Base-by-base conservation (phyloP, 2,797 vertebrate species). In the Anguilla pacifica region DNA sequence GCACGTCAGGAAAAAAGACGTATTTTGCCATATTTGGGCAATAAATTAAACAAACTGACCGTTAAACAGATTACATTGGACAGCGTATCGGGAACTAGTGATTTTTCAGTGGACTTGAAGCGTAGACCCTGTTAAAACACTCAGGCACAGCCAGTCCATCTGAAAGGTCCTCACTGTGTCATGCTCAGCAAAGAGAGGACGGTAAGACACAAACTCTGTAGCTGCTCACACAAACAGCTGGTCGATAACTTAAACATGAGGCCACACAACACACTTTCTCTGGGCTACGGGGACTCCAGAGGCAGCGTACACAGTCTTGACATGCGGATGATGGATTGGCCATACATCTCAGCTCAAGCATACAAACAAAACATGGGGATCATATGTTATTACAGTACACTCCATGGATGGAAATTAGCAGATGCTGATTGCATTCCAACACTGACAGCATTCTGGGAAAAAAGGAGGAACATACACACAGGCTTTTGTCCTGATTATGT, bases 141-240 rank as follows among this genome's bases (percentile, higher is more conserved):
- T 93, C 90, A 94, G 92, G 87, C 84, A 87, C 88, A 59, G 86
- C 39, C 89, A 85, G 86, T 88, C 89, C 35, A 85, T n/a, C 90
- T 90, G 2, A 86, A 91, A 61, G 83, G 89, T 85, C 64, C 86
- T 1, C 22, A 84, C 88, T 85, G 57, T 92, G 88, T 93, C 92
- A 91, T 90, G 91, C 89, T 94, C 94, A 91, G 53, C 87, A 87
- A 72, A 90, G 70, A 84, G 11, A 82, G 39, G 51, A 19, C 1
- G 3, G 51, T 9, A 61, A 90, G 91, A 89, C 83, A 88, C 86
- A 90, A 87, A 86, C 91, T 90, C 93, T 94, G 93, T 92, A 91
- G 93, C 74, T 13, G 91, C 92, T 93, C 89, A 90, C 87, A 90
- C 89, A 28, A 72, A 92, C 95, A 95, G 95, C 95, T 96, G 96